These are phyloP conservation scores for Nyctibius bracteatus DNA, from an alignment of 2,113 vertebrate genomes.

Conservation along the genomic window DNA sequence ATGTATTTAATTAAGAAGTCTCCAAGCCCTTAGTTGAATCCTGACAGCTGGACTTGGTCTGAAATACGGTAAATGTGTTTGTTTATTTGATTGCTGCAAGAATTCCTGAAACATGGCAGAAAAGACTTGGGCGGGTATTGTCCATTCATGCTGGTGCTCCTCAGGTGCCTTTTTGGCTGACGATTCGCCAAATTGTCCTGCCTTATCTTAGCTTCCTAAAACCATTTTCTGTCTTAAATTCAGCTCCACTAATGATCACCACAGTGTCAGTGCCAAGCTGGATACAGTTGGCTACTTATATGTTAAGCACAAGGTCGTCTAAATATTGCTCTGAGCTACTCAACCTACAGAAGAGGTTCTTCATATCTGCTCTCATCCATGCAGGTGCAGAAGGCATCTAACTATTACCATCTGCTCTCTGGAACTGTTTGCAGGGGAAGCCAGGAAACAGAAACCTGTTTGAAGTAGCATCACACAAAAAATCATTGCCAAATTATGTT, in stretches of 20 bases:
- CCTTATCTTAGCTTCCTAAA: background rate
- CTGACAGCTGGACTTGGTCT: background rate
- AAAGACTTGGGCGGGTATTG: background rate
- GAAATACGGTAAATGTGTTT: background rate
- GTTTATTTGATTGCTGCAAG: background rate
- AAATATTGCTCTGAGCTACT: background rate
- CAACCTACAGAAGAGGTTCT: background rate
- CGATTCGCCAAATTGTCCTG: background rate
- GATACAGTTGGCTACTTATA: background rate
- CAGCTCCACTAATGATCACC: background rate
- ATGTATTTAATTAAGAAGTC: background rate
- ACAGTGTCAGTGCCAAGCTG: background rate
- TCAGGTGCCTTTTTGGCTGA: background rate
- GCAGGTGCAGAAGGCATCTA: conserved; percentile 57
- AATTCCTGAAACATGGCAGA: background rate
- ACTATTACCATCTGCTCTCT: conserved; percentile 55
- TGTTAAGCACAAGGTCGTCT: background rate
- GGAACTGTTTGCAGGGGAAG: background rate
- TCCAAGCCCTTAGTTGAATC: background rate
- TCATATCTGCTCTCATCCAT: conserved; percentile 33
- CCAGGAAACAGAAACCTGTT: conserved; percentile 46
- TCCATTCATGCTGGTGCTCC: background rate
- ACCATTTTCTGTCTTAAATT: background rate
- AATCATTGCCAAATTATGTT: background rate
- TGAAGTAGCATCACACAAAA: background rate